Evolutionary conservation across 2,888 invertebrate species (phyloP), one percentile per base, ranked within the genome.

Genomic region (Elmis aenea): DNA sequence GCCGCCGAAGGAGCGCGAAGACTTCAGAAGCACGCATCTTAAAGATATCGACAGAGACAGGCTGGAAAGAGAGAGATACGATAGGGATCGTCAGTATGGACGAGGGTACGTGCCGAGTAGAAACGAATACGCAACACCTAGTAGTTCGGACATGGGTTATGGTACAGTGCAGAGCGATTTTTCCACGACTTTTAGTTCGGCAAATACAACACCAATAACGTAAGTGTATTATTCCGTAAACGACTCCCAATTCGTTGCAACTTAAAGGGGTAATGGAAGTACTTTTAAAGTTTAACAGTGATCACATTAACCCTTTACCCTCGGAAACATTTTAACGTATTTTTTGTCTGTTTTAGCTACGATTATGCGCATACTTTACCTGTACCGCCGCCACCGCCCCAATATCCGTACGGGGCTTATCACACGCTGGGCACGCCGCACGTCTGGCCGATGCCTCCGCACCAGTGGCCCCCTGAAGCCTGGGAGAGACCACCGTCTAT

Each of bases 111-210:
- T 47, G 28, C 38, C 36, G 12, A 42, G 54, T 38, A 53, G 54
- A 29, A 53, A 34, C 18, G 66, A 64, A 26, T 65, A 55, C 35
- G 45, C 60, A 2, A 66, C 66, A 3, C 64, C 67, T 0, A 57
- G 57, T 22, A 63, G 64, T 34, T 52, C 62, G 14, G 74, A 74
- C 56, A 61, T 74, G 55, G 71, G 73, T 3, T 75, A 74, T 40
- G 69, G 64, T 6, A 73, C 74, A 1, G 69, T 69, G 2, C 69
- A 71, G 11, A 74, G 73, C 53, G 75, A 75, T 46, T 75, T 69
- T 54, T 66, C 72, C 3, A 59, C 66, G 12, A 68, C 64, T 48
- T 74, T 67, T 36, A 59, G 62, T 28, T 72, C 74, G 1, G 69
- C 72, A 27, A 70, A 69, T 40, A 72, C 72, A 1, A 74, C 73